Base-by-base conservation (phyloP, 2,113 vertebrate species). In the Heterochromis multidens region DNA sequence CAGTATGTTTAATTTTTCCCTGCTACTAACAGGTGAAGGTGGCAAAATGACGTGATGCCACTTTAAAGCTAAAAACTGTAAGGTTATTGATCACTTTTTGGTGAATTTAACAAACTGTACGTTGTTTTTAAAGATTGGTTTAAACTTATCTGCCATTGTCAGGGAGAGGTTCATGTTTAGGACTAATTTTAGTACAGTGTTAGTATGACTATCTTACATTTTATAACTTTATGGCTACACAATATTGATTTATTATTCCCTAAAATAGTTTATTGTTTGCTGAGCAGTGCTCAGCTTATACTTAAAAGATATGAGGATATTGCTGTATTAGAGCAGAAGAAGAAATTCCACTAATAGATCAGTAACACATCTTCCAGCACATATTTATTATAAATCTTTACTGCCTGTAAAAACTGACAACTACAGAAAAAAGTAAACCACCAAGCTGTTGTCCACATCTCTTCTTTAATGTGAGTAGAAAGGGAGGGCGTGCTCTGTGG, bases 401-500 rank as follows among this genome's bases (percentile, higher is more conserved):
- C 77, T 61, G 67, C 62, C 57, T 65, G 72, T 74, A 65, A 52
- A 89, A 82, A 82, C 67, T 49, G 81, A 88, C 82, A 85, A 67
- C 79, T 77, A 33, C 49, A n/a, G 59, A 82, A 91, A 90, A 65
- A 90, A 88, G 85, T 88, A 89, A 93, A 93, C 82, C 87, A 83
- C 33, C 29, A 35, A 89, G 76, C 83, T 88, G 91, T 85, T 85
- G 89, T 93, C 84, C 90, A 92, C 88, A 86, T 86, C 83, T 93
- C 80, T 31, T 62, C 86, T 92, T 92, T 88, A 94, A 95, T 94
- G 90, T 86, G 86, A 88, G 88, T 70, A 65, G 87, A 91, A 86
- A 58, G 86, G 90, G 84, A 89, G 90, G 83, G 72, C 58, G 87
- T 3, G 80, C 91, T 82, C 86, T 86, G 89, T 93, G 89, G 92